These are phyloP conservation scores for Pseudochirops cupreus DNA, from an alignment of 2,797 vertebrate species.

Conservation along the genomic window DNA sequence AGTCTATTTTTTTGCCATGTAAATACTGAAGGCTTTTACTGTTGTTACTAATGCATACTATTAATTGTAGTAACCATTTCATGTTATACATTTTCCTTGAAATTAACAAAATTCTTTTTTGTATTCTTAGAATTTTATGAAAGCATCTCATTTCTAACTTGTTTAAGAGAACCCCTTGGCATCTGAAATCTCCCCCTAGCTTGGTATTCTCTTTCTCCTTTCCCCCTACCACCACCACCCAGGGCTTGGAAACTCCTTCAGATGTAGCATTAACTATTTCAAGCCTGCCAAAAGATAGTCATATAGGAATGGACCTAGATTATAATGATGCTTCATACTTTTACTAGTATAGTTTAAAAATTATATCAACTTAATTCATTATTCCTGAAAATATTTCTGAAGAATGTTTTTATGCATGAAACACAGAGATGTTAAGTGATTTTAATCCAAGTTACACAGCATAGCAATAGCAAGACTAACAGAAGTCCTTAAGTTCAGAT, in stretches of 20 bases:
- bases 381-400: fast-evolving
- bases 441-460: neutral
- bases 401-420: fast-evolving
- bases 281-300: neutral
- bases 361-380: no score
- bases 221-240: fast-evolving
- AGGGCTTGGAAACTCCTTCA: fast-evolving
- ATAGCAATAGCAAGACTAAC: fast-evolving
- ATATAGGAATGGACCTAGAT: neutral
- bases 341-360: neutral
- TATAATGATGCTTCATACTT: no score
- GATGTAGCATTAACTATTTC: fast-evolving
- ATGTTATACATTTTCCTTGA: neutral
- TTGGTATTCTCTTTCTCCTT: neutral
- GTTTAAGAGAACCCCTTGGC: neutral
- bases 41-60: neutral
- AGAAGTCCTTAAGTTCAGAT: neutral
- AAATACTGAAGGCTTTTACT: neutral
- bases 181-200: fast-evolving
- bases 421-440: neutral
- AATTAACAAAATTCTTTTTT: fast-evolving
- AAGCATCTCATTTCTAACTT: neutral
- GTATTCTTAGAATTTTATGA: neutral
- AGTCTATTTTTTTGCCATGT: neutral
- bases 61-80: neutral